These are phyloP conservation scores for Oryzias dopingdopingensis DNA, from an alignment of 2,797 vertebrate species.

Conservation along the genomic window DNA sequence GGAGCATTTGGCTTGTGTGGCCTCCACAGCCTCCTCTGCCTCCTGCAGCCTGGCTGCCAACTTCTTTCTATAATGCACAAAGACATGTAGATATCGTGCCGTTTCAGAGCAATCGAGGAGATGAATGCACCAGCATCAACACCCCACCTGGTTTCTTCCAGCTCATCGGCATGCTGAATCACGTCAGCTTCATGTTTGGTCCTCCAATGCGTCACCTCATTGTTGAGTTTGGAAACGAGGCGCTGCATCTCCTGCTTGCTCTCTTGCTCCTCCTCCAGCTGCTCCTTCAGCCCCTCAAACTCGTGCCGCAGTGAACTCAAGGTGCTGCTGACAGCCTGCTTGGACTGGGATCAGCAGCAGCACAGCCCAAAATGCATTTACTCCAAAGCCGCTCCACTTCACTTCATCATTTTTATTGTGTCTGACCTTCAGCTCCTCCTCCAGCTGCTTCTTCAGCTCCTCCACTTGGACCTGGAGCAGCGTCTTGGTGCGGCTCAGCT, in stretches of 20 bases:
- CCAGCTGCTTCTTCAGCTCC: slow-evolving; percentile 80
- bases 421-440: slow-evolving; percentile 82
- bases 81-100: too few species aligned
- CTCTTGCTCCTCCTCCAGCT: slow-evolving; percentile 86
- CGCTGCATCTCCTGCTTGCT: slow-evolving; percentile 84
- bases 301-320: slow-evolving; percentile 72
- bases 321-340: slow-evolving; percentile 55
- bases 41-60: slow-evolving; percentile 76
- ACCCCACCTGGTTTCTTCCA: slow-evolving; percentile 79
- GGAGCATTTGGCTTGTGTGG: slow-evolving; percentile 81
- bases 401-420: too few species aligned
- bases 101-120: neutral
- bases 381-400: neutral
- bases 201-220: slow-evolving; percentile 81
- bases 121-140: accelerated
- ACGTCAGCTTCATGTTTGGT: slow-evolving; percentile 76
- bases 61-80: slow-evolving; percentile 73
- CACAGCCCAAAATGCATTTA: neutral
- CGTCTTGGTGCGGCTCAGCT: slow-evolving; percentile 71
- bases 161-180: slow-evolving; percentile 79
- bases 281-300: slow-evolving; percentile 78
- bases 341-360: slow-evolving; percentile 55
- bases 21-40: slow-evolving; percentile 79
- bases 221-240: slow-evolving; percentile 83
- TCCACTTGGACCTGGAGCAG: slow-evolving; percentile 75